A percentile compares a stretch with the other conserved stretches of the same genome.
These are phyloP conservation scores for Zosterops hypoxanthus DNA, from an alignment of 2,113 vertebrate species.

Conservation along the genomic window DNA sequence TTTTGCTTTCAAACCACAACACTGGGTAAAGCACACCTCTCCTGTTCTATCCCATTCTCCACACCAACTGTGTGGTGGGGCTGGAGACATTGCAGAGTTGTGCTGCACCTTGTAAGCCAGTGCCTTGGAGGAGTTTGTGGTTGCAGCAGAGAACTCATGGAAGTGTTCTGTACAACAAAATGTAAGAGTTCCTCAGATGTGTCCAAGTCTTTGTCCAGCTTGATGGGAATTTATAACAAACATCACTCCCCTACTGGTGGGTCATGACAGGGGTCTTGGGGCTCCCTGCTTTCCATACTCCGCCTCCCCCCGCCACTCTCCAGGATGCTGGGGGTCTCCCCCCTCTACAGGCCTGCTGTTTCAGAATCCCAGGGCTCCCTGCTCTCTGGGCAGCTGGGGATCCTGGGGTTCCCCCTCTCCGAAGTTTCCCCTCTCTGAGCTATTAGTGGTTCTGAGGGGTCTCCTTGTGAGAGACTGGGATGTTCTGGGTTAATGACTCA, in stretches of 20 bases:
- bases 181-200: not conserved
- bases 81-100: not conserved
- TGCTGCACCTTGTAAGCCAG: not conserved
- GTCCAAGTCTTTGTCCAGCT: not conserved
- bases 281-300: not conserved
- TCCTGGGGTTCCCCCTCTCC: not conserved
- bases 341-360: not conserved
- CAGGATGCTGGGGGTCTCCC: not conserved
- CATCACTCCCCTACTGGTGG: not conserved
- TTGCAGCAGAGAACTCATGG: not conserved
- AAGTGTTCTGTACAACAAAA: not conserved
- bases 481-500: not conserved
- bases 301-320: rapidly evolving
- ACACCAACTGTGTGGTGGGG: not conserved
- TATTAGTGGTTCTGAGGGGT: not conserved
- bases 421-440: not conserved
- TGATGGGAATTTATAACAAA: not conserved
- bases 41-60: not conserved
- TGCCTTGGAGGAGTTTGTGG: not conserved
- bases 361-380: not conserved
- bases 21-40: not conserved
- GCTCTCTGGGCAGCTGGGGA: not conserved
- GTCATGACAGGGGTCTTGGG: not conserved
- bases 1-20: no score
- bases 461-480: not conserved